Evolutionary conservation across 2,113 vertebrate species (phyloP).

Genomic region (Etia nguti): DNA sequence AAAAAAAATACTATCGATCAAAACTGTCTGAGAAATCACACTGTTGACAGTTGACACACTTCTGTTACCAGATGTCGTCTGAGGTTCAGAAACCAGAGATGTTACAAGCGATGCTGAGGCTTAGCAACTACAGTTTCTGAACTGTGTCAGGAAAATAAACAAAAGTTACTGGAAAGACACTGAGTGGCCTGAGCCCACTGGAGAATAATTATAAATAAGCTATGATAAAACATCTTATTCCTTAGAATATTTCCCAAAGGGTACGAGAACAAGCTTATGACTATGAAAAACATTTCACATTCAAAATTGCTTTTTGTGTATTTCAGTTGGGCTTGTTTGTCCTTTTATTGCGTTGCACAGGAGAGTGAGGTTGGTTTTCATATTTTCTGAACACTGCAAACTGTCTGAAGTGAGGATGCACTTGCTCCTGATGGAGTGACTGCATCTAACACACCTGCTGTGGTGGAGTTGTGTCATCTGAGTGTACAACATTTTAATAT

Average conservation of each 20-base stretch:
- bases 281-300: neutral
- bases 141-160: neutral
- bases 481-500: neutral
- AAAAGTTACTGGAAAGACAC: conserved; percentile 11
- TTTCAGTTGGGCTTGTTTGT: neutral
- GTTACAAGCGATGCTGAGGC: neutral
- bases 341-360: neutral
- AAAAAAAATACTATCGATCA: neutral
- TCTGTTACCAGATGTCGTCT: neutral
- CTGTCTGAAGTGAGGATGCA: neutral
- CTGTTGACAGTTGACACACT: neutral
- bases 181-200: neutral
- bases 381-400: neutral
- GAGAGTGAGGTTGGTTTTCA: neutral
- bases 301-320: conserved; percentile 31
- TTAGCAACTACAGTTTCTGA: neutral
- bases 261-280: neutral
- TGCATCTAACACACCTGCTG: neutral
- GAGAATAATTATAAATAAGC: neutral
- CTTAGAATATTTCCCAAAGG: neutral
- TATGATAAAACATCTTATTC: neutral
- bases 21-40: neutral
- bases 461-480: neutral
- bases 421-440: neutral
- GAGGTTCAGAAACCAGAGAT: neutral